phyloP scores from a whole-genome alignment of 2,113 vertebrate species.

The Cephalopterus ornatus region DNA sequence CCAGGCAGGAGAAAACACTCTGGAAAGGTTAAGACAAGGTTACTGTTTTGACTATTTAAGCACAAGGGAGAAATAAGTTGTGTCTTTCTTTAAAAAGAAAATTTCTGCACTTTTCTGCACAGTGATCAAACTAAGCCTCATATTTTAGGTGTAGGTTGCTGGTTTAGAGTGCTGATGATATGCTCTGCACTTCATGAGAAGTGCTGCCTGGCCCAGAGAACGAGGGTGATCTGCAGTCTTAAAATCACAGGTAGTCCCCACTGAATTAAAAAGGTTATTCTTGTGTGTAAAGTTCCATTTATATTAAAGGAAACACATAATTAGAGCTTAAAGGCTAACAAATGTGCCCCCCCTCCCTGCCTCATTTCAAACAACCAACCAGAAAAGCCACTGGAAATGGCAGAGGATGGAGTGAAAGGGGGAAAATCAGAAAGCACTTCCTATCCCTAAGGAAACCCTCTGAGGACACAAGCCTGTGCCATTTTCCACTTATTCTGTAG shows the following conservation, averaged over 20 bases:
- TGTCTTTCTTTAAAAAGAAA: background rate
- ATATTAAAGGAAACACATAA: background rate
- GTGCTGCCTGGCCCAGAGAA: background rate
- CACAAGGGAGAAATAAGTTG: background rate
- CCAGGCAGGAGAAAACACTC: background rate
- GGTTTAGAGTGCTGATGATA: background rate
- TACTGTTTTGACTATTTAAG: background rate
- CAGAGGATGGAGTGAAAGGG: background rate
- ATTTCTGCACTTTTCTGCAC: background rate
- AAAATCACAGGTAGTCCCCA: background rate
- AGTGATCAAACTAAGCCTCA: background rate
- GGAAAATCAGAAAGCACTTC: background rate
- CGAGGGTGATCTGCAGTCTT: background rate
- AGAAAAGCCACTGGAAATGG: background rate
- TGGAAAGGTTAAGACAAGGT: background rate
- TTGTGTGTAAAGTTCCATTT: background rate
- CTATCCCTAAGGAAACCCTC: background rate
- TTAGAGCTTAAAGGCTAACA: background rate
- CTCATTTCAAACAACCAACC: accelerated
- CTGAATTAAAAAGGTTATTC: background rate
- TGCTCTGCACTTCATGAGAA: background rate
- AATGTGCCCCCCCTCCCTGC: background rate
- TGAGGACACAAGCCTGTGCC: accelerated
- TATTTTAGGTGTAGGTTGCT: background rate
- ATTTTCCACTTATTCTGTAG: background rate